A percentile compares a stretch with the other conserved stretches of the same genome.
Evolutionary conservation across 2,797 vertebrate genomes (phyloP).

Genomic region (Acomys russatus): DNA sequence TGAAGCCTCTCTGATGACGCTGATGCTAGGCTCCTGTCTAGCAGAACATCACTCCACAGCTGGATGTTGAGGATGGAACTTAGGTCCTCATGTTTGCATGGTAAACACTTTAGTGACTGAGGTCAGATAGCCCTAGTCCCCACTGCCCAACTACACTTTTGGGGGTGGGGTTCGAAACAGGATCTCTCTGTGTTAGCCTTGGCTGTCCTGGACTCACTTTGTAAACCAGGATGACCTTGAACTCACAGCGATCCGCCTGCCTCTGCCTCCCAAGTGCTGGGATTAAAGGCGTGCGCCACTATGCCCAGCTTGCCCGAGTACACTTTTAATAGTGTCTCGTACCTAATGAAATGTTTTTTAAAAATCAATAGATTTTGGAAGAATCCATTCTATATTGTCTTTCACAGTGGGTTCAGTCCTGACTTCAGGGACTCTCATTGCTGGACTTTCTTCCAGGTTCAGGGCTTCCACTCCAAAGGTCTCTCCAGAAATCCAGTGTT

Average conservation of each 20-base stretch:
- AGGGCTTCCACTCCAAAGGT: not conserved
- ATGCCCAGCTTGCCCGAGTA: not conserved
- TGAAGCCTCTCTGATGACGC: not conserved
- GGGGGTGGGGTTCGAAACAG: too few relatives aligned
- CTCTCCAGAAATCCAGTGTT: not conserved
- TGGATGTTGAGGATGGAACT: not conserved
- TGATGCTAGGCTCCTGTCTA: not conserved
- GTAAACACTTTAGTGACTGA: not conserved
- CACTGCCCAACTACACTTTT: not conserved
- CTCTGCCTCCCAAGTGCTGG: too few relatives aligned
- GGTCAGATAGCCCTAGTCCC: not conserved
- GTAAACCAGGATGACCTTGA: too few relatives aligned
- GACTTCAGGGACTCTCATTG: not conserved
- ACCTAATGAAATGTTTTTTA: not conserved
- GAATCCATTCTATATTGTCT: not conserved
- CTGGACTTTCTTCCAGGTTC: not conserved
- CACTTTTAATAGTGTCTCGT: not conserved
- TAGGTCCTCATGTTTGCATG: not conserved
- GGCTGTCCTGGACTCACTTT: too few relatives aligned
- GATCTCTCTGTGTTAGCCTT: too few relatives aligned
- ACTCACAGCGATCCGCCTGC: too few relatives aligned
- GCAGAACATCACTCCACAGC: not conserved
- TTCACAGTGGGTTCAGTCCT: not conserved
- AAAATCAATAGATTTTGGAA: not conserved
- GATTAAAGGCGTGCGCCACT: too few relatives aligned